A percentile compares a stretch with the other conserved stretches of the same genome.
Evolutionary conservation across 2,113 vertebrate genomes (phyloP).

Genomic region (Thunnus thynnus): DNA sequence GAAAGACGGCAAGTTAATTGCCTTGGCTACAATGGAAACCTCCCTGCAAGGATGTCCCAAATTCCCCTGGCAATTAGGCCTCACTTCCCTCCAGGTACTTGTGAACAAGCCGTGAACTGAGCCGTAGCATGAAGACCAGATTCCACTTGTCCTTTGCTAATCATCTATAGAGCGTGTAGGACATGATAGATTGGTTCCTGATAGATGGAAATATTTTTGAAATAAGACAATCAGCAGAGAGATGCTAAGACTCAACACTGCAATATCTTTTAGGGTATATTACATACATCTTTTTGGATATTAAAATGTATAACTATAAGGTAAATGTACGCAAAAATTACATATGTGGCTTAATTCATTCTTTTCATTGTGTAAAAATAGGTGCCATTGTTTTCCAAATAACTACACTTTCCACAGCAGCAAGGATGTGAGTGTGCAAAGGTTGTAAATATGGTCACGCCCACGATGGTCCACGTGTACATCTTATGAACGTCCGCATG

Average conservation of each 20-base stretch:
- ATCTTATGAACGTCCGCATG: no score
- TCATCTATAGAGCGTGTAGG: background rate
- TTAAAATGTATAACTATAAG: no score
- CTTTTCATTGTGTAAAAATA: background rate
- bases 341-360: background rate
- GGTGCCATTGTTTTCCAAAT: background rate
- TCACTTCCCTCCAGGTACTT: slow-evolving; percentile 61
- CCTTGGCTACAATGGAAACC: slow-evolving; percentile 74
- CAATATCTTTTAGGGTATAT: no score
- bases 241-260: no score
- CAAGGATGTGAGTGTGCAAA: no score
- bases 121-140: slow-evolving; percentile 19
- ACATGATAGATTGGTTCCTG: slow-evolving; percentile 11
- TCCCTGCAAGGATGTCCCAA: slow-evolving; percentile 66
- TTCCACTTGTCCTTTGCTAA: slow-evolving; percentile 35
- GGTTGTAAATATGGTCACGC: no score
- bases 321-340: background rate
- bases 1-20: slow-evolving; percentile 75
- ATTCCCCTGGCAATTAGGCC: slow-evolving; percentile 75
- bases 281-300: no score
- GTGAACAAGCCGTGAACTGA: slow-evolving; percentile 41
- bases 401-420: no score
- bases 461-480: no score
- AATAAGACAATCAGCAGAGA: no score
- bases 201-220: background rate